Evolutionary conservation across 2,113 vertebrate genomes (phyloP), one percentile per base, ranked within the genome.

Genomic region (Perccottus glenii): DNA sequence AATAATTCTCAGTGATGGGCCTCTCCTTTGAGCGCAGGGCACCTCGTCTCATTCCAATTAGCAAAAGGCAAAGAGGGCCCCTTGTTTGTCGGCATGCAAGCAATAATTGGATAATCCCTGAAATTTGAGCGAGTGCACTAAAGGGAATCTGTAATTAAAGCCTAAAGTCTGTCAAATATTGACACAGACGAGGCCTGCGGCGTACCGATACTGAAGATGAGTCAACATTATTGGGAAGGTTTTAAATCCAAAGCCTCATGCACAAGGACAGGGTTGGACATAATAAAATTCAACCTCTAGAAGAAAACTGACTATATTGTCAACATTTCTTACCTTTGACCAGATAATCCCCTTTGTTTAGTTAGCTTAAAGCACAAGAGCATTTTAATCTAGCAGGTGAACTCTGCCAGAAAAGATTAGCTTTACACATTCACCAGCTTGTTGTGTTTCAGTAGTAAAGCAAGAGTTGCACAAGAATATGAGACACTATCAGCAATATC

Each of bases 41-140:
- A 71, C 63, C 52, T 53, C 73, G 83, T 64, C 74, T 85, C 67
- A 59, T 75, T 81, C 82, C 88, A 87, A 87, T 91, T 87, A 89
- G 81, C 12, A 72, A 61, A 87, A 87, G 72, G 82, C 85, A 87
- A 91, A 88, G 88, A 88, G 80, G 46, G 62, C 57, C 53, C 57
- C 79, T 83, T 88, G 87, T 91, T 90, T 91, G 87, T 82, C 80
- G 72, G 84, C 82, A 87, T 64, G 79, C 85, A 79, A 48, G 60
- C 78, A 0, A 77, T 91, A 89, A 91, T 90, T 87, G 82, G 85
- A 90, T 89, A 88, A 91, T 91, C 87, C 83, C 87, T 64, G 80
- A 83, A 85, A 91, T 88, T 85, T 88, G 80, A 70, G 67, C 48
- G 67, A 67, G 57, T 46, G 78, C 81, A 87, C 87, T 87, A 89